Conservation (phyloP, 2,797 vertebrate genomes). For the Dendrocincla fuliginosa region DNA sequence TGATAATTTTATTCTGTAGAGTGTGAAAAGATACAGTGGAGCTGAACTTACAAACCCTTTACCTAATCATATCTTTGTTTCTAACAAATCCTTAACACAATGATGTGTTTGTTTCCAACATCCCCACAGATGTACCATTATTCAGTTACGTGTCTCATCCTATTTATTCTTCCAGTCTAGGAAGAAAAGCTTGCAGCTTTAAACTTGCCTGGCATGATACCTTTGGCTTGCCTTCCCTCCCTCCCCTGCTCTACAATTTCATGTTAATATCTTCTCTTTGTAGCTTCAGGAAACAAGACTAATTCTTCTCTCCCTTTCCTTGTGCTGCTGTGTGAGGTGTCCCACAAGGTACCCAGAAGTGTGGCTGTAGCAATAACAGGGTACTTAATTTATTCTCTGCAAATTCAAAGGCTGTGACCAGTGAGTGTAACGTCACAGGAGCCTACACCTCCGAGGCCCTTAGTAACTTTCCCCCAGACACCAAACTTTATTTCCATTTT, state of each 20-base stretch:
- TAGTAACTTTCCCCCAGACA: background rate
- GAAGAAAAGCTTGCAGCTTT: background rate
- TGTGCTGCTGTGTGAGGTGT: background rate
- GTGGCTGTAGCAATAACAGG: background rate
- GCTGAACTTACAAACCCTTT: background rate
- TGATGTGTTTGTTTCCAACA: background rate
- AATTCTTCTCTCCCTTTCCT: background rate
- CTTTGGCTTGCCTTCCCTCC: background rate
- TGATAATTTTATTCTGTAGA: background rate
- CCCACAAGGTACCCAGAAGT: background rate
- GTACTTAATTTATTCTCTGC: background rate
- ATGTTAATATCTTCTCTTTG: background rate
- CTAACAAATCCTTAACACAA: background rate
- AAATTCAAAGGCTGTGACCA: background rate
- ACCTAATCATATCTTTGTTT: background rate
- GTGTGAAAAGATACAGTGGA: background rate
- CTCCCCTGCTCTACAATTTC: background rate
- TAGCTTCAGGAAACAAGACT: conserved; percentile 13
- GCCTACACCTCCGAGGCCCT: background rate
- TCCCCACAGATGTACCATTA: background rate
- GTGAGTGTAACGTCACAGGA: background rate
- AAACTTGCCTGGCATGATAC: background rate
- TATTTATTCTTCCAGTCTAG: background rate
- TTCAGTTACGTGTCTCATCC: background rate
- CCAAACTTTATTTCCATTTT: background rate